Evolutionary conservation across 1,140 invertebrate genomes (phyloP).

Genomic region (Rhysida immarginata): DNA sequence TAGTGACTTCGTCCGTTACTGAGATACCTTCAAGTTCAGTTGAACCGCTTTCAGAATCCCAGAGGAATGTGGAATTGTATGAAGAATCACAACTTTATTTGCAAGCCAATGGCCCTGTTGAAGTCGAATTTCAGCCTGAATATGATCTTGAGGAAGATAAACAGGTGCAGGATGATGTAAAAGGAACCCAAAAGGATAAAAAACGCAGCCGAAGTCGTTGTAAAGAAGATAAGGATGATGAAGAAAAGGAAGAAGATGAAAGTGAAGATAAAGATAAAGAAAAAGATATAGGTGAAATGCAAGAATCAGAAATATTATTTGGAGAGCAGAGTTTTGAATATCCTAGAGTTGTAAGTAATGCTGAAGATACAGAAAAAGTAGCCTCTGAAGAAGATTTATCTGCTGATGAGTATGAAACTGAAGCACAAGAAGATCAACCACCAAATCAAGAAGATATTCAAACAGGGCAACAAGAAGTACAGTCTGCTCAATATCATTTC

Average conservation of each 20-base stretch:
- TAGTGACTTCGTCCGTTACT: not conserved
- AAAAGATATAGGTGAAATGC: slow-evolving; percentile 5
- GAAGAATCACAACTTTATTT: not conserved
- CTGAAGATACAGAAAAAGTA: not conserved
- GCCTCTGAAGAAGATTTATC: slow-evolving; percentile 21
- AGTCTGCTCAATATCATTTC: not conserved
- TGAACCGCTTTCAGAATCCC: not conserved
- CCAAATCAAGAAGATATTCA: not conserved
- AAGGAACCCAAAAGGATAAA: not conserved
- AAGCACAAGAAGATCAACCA: not conserved
- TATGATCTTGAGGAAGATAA: slow-evolving; percentile 29
- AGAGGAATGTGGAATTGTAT: too few species aligned
- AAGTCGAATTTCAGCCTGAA: slow-evolving; percentile 37
- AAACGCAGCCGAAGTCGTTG: slow-evolving; percentile 24
- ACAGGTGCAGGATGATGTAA: not conserved
- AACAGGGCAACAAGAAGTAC: not conserved
- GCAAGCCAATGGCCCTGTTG: slow-evolving; percentile 37
- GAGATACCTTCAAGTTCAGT: not conserved
- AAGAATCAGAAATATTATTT: slow-evolving; percentile 5
- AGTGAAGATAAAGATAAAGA: slow-evolving; percentile 18
- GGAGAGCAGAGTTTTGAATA: not conserved
- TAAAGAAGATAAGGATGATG: slow-evolving; percentile 31
- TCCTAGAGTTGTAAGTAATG: not conserved
- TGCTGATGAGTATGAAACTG: slow-evolving; percentile 23
- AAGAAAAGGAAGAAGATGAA: slow-evolving; percentile 32